phyloP scores from a whole-genome alignment of 2,113 vertebrate species.

The Notarius lentiginosus region DNA sequence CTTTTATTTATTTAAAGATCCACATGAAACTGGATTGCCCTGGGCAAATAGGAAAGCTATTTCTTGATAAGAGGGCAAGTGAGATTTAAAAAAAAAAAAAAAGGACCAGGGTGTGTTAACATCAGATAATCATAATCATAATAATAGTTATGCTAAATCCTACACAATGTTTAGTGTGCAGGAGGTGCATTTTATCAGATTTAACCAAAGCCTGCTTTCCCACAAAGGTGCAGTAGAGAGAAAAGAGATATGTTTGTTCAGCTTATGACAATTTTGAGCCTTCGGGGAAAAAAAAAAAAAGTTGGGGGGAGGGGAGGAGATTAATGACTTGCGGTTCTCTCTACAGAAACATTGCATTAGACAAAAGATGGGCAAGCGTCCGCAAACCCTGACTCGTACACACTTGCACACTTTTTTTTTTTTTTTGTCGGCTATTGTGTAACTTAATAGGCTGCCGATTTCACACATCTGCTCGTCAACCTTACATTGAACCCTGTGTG shows the following conservation, averaged over 20 bases:
- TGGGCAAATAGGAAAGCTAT: slow-evolving; percentile 59
- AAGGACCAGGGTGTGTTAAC: neutral
- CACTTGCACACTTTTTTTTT: slow-evolving; percentile 52
- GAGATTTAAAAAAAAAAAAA: neutral
- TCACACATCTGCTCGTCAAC: slow-evolving; percentile 75
- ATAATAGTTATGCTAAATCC: neutral
- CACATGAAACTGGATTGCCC: slow-evolving; percentile 56
- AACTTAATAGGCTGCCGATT: slow-evolving; percentile 74
- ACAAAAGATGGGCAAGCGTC: slow-evolving; percentile 35
- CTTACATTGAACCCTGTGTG: slow-evolving; percentile 61
- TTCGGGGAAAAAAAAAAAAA: slow-evolving; percentile 42
- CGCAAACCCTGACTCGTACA: slow-evolving; percentile 20
- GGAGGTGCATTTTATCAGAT: slow-evolving; percentile 20
- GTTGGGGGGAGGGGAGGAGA: neutral
- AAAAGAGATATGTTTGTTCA: slow-evolving; percentile 54
- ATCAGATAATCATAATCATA: neutral
- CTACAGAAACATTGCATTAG: slow-evolving; percentile 36
- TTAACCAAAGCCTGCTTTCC: slow-evolving; percentile 35
- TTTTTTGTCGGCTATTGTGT: slow-evolving; percentile 63
- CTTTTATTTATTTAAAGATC: too few relatives aligned
- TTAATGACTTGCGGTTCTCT: slow-evolving; percentile 30
- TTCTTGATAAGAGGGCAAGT: slow-evolving; percentile 60
- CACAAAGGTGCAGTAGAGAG: slow-evolving; percentile 13
- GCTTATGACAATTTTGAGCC: slow-evolving; percentile 53
- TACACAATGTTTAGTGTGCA: slow-evolving; percentile 9